Conservation (phyloP, 2,113 vertebrate species). For the Cnemophilus loriae region DNA sequence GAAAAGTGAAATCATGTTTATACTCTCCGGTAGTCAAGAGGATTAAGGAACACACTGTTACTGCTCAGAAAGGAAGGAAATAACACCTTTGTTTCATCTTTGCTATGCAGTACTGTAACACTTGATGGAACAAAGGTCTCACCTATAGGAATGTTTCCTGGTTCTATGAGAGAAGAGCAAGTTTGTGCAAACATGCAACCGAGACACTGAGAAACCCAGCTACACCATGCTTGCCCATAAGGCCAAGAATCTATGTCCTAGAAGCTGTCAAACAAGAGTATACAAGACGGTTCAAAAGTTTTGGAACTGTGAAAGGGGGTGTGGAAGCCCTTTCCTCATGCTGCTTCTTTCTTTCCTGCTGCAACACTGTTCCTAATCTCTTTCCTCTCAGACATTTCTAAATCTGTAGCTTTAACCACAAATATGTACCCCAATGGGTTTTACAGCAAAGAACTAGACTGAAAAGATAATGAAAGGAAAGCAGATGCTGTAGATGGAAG, state of each 20-base stretch:
- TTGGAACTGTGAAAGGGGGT: not conserved
- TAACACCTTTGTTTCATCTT: not conserved
- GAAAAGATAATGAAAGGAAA: not conserved
- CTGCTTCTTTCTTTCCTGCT: not conserved
- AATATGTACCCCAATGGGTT: not conserved
- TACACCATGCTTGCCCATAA: not conserved
- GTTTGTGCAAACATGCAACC: fast-evolving
- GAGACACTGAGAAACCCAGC: not conserved
- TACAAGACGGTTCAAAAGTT: not conserved
- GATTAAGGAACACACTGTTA: not conserved
- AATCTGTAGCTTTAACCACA: not conserved
- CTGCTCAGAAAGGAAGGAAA: not conserved
- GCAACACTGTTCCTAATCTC: not conserved
- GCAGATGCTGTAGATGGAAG: not conserved
- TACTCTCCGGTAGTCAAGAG: not conserved
- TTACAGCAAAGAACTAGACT: not conserved
- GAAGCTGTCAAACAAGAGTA: not conserved
- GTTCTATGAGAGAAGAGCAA: not conserved
- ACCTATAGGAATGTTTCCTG: not conserved
- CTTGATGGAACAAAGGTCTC: not conserved
- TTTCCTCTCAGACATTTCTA: not conserved
- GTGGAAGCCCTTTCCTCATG: not conserved
- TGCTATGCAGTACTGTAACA: not conserved
- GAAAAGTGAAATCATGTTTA: not conserved
- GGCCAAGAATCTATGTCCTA: not conserved